phyloP scores from a whole-genome alignment of 1,140 invertebrate species.

The Medauroidea extradentata region DNA sequence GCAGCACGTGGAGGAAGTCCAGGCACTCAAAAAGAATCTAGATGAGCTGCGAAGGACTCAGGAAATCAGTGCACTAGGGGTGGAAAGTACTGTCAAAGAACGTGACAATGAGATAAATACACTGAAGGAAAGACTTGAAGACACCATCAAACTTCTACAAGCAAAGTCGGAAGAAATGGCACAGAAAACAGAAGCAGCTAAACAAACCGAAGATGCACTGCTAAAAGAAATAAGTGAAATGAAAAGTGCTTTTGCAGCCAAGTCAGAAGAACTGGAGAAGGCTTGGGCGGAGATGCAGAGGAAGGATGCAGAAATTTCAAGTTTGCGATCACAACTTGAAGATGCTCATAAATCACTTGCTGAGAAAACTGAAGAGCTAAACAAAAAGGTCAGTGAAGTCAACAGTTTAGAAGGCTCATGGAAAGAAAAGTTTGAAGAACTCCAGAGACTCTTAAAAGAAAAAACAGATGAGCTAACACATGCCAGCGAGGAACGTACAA shows the following conservation, averaged over 20 bases:
- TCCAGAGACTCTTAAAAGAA: conserved; percentile 38
- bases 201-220: conserved; percentile 32
- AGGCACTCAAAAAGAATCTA: conserved; percentile 31
- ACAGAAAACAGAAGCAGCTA: conserved; percentile 23
- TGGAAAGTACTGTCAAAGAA: conserved; percentile 29
- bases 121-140: conserved; percentile 38
- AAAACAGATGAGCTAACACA: conserved; percentile 32
- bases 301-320: conserved; percentile 17
- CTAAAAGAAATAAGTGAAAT: conserved; percentile 17
- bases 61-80: conserved; percentile 31
- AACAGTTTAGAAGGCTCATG: conserved; percentile 44
- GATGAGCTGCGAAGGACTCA: conserved; percentile 38
- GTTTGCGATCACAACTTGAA: conserved; percentile 17
- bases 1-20: conserved; percentile 25
- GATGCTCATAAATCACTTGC: conserved; percentile 16
- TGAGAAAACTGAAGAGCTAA: conserved; percentile 41
- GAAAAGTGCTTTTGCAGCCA: conserved; percentile 35
- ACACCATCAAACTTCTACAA: conserved; percentile 31
- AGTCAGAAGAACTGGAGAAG: conserved; percentile 40
- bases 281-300: conserved; percentile 32
- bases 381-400: conserved; percentile 44
- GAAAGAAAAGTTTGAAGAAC: conserved; percentile 18
- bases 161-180: conserved; percentile 35
- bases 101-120: conserved; percentile 37
- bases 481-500: conserved; percentile 35